Evolutionary conservation across 1,140 invertebrate genomes (phyloP), one percentile per base, ranked within the genome.

Genomic region (Zaprionus nigranus): DNA sequence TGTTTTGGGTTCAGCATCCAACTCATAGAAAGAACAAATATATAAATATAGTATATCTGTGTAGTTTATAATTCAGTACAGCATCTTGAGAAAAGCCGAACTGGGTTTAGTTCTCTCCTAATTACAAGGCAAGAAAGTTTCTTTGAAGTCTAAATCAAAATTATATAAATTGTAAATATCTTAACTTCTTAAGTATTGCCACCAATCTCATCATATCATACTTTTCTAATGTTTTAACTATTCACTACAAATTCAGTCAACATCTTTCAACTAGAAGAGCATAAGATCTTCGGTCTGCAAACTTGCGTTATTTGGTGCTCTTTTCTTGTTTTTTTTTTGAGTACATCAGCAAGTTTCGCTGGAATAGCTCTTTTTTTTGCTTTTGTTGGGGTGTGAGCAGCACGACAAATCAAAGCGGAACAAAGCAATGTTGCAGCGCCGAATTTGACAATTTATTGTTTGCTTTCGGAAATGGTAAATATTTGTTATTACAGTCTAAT

Each of bases 401-500:
- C 2, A 46, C 71, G 74, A 90, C 79, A 90, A 90, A 90, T 86
- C 86, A 90, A 82, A 88, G 81, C 78, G 78, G 59, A 70, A 78
- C 81, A 88, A 88, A 86, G 76, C 34, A 54, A 56, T 71, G 73
- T 64, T 80, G 82, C 79, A 82, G 59, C 67, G 78, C 84, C 78
- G 70, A 68, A 81, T 78, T 85, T 75, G 82, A 78, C 82, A 81
- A 87, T 87, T 79, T 87, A 84, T 87, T 87, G 88, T 84, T 74
- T 67, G 74, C 81, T 67, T 83, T 81, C 70, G 85, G 85, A 88
- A 88, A 88, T 88, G 85, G 90, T 88, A 90, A 88, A 88, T 88
- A 88, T 88, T 88, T 88, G 85, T 90, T 90, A 88, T 88, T 88
- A 79, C 81, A 85, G 85, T 90, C 85, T 81, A 88, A 88, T 88